phyloP scores from a whole-genome alignment of 1,140 invertebrate species.

The Nebria ingens region DNA sequence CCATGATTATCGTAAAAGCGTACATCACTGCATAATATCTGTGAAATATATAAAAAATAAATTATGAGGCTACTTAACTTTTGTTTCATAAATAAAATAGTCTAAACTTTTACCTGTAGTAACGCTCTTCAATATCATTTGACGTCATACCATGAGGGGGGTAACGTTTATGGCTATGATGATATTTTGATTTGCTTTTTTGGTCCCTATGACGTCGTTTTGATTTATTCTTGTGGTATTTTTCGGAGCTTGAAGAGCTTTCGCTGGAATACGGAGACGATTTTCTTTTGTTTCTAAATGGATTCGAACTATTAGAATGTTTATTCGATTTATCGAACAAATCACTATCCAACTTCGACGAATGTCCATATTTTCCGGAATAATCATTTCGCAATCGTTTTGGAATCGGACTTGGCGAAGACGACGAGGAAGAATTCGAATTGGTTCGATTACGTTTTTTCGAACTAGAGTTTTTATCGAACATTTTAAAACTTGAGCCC shows the following conservation, averaged over 20 bases:
- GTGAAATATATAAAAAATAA: not conserved
- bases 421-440: no score
- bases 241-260: no score
- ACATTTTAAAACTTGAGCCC: no score
- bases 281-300: not conserved
- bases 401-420: not conserved
- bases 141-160: not conserved
- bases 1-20: not conserved
- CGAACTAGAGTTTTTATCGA: no score
- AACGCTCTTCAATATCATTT: not conserved
- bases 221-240: no score
- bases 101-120: not conserved
- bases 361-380: not conserved
- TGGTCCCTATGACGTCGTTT: no score
- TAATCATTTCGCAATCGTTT: not conserved
- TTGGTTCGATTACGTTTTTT: no score
- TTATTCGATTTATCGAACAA: no score
- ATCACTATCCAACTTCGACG: not conserved
- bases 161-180: no score
- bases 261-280: no score
- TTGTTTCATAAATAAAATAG: not conserved
- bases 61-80: not conserved
- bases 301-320: no score
- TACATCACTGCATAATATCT: constrained; percentile 4
- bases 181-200: no score